phyloP scores from a whole-genome alignment of 2,113 vertebrate genomes.

The Poeciliopsis retropinna region DNA sequence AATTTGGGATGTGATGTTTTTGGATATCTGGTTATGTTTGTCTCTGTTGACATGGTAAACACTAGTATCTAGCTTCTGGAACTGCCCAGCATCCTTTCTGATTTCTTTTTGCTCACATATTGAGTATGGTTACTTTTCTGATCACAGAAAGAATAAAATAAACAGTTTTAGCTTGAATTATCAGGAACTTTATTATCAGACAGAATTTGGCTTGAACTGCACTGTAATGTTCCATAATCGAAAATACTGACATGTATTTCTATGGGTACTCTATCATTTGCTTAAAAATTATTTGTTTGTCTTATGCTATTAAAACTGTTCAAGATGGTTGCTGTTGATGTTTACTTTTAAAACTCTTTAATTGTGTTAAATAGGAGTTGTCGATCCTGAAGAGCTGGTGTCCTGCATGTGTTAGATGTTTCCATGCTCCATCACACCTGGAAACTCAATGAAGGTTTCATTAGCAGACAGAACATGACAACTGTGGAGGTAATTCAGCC shows the following conservation, averaged over 20 bases:
- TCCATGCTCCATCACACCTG: no score
- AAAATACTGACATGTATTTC: background rate
- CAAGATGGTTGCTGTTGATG: background rate
- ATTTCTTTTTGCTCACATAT: background rate
- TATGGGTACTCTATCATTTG: background rate
- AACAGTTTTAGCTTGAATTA: background rate
- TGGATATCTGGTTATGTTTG: constrained; percentile 1
- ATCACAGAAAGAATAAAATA: background rate
- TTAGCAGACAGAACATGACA: background rate
- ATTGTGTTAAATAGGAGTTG: background rate
- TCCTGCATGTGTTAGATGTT: background rate
- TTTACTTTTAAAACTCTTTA: background rate
- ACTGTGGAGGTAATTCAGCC: background rate
- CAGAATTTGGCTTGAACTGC: background rate
- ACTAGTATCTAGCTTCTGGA: background rate
- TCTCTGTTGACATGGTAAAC: background rate
- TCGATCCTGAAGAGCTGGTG: no score
- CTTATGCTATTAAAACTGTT: background rate
- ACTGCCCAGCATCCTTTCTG: background rate
- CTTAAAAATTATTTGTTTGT: background rate
- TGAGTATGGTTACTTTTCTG: background rate
- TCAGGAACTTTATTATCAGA: background rate
- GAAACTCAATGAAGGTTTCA: background rate
- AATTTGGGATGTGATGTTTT: constrained; percentile 6
- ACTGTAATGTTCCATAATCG: background rate